These are phyloP conservation scores for Melanostoma mellinum DNA, from an alignment of 2,888 invertebrate genomes.

Conservation along the genomic window DNA sequence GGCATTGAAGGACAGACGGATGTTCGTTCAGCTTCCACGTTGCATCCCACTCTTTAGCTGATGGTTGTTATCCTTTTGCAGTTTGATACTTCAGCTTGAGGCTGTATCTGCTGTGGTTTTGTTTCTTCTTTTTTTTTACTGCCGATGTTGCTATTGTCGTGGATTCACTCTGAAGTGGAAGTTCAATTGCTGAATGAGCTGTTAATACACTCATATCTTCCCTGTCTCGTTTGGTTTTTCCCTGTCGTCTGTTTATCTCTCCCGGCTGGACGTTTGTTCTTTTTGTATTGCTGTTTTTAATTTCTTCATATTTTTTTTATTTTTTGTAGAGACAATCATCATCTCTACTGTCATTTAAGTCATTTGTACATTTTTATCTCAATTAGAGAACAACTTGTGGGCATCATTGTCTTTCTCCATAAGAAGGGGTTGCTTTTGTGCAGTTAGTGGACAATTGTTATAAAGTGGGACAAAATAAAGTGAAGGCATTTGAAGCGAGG, in stretches of 20 bases:
- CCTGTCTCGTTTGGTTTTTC: slow-evolving; percentile 19
- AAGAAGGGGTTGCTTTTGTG: slow-evolving; percentile 17
- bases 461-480: slow-evolving; percentile 51
- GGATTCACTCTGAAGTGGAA: slow-evolving; percentile 51
- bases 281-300: slow-evolving; percentile 49
- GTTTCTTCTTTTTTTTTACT: slow-evolving; percentile 4
- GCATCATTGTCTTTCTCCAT: slow-evolving; percentile 42
- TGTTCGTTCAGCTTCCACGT: slow-evolving; percentile 42
- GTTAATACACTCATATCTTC: slow-evolving; percentile 47
- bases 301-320: slow-evolving; percentile 24
- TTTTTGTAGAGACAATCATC: slow-evolving; percentile 55
- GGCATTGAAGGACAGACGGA: slow-evolving; percentile 49
- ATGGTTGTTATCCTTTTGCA: slow-evolving; percentile 53
- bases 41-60: slow-evolving; percentile 45
- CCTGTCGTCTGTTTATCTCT: slow-evolving; percentile 6
- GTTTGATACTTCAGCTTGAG: slow-evolving; percentile 22
- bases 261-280: slow-evolving; percentile 34
- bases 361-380: slow-evolving; percentile 64
- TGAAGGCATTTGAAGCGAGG: slow-evolving; percentile 23
- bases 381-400: slow-evolving; percentile 66
- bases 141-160: not conserved
- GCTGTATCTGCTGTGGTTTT: slow-evolving; percentile 14
- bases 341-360: slow-evolving; percentile 44
- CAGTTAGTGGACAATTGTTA: slow-evolving; percentile 50
- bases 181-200: slow-evolving; percentile 66